A percentile compares a stretch with the other conserved stretches of the same genome.
Conservation (phyloP, 2,888 invertebrate species). For the Xanthorhoe spadicearia region DNA sequence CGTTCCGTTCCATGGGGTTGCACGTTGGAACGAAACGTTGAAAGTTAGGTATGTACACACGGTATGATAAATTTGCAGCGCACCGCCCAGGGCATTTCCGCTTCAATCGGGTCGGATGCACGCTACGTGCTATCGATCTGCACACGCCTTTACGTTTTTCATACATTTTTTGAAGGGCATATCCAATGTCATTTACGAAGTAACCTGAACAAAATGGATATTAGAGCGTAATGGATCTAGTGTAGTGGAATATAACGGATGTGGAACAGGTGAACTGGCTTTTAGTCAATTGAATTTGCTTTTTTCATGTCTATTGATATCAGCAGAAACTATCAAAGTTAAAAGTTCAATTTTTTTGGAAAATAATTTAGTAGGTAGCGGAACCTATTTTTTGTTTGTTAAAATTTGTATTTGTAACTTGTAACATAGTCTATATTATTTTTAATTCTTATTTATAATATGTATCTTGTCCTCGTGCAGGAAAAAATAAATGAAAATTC, state of each 20-base stretch:
- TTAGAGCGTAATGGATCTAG: slow-evolving; percentile 16
- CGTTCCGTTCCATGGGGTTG: slow-evolving; percentile 10
- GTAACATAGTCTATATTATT: no score
- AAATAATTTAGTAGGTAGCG: no score
- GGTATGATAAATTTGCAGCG: slow-evolving; percentile 76
- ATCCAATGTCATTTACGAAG: not conserved
- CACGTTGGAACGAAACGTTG: slow-evolving; percentile 29
- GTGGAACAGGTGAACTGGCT: not conserved
- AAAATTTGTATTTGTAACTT: no score
- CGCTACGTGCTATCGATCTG: slow-evolving; percentile 70
- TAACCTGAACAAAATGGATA: slow-evolving; percentile 39
- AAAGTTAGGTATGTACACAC: slow-evolving; percentile 61
- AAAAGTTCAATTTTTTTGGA: no score
- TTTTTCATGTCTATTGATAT: no score
- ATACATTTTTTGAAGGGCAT: slow-evolving; percentile 46
- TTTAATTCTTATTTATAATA: not conserved
- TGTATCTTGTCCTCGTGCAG: not conserved
- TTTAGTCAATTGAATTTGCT: no score
- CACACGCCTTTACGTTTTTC: slow-evolving; percentile 67
- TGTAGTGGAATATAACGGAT: not conserved
- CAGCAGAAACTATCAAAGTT: no score
- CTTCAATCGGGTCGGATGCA: slow-evolving; percentile 75
- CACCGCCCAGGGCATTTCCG: slow-evolving; percentile 75
- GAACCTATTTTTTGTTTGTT: no score
- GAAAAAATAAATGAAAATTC: not conserved